A percentile compares a stretch with the other conserved stretches of the same genome.
Evolutionary conservation across 2,797 vertebrate species (phyloP).

Genomic region (Lagorchestes hirsutus): DNA sequence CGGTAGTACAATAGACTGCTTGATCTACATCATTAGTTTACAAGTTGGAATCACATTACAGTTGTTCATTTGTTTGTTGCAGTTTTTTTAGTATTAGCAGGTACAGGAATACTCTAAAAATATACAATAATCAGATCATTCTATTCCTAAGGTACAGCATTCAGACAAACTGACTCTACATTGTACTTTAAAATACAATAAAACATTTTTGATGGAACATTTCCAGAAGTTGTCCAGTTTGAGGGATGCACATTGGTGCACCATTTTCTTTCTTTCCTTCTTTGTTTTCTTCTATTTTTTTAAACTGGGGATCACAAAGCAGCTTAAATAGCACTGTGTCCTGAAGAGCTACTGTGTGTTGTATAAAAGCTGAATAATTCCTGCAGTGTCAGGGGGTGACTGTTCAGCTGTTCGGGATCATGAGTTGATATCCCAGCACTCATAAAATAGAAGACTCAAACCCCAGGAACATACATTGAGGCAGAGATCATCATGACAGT

Average conservation of each 20-base stretch:
- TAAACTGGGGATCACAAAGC: conserved; percentile 71
- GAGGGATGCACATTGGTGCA: conserved; percentile 60
- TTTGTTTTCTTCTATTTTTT: conserved; percentile 53
- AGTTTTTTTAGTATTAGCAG: conserved; percentile 26
- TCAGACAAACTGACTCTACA: not conserved
- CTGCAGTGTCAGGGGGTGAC: conserved; percentile 90
- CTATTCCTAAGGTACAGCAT: conserved; percentile 36
- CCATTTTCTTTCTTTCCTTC: conserved; percentile 61
- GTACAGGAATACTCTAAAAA: conserved; percentile 50
- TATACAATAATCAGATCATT: not conserved
- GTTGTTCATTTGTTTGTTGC: conserved; percentile 21
- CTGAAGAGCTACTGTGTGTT: conserved; percentile 88
- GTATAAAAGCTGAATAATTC: conserved; percentile 89
- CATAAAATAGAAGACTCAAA: conserved; percentile 86
- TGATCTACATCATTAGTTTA: conserved; percentile 26
- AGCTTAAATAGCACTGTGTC: conserved; percentile 84
- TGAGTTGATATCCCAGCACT: conserved; percentile 87
- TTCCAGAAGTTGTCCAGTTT: conserved; percentile 60
- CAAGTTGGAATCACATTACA: not conserved
- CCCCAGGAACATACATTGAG: conserved; percentile 81
- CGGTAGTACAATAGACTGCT: not conserved
- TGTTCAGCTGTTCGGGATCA: conserved; percentile 95
- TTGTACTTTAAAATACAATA: conserved; percentile 37
- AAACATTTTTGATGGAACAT: not conserved
- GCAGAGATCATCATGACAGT: conserved; percentile 77